Evolutionary conservation across 2,888 invertebrate genomes (phyloP), one percentile per base, ranked within the genome.

Genomic region (Ferdinandea cuprea): DNA sequence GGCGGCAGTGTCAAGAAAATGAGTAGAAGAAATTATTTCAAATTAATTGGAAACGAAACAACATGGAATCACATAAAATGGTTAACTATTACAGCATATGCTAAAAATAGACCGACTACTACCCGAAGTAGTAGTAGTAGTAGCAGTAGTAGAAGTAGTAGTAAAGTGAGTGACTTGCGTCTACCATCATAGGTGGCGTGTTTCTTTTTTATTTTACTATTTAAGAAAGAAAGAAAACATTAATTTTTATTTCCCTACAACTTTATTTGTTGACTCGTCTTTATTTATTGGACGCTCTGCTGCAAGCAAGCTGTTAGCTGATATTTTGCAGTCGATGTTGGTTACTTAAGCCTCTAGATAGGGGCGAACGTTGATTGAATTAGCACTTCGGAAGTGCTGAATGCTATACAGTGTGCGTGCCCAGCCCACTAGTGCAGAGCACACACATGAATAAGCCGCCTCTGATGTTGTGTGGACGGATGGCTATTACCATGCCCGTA

Each of bases 31-130:
- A 65, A 52, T 50, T 54, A n/a, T n/a, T 44, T 56, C 48, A 73
- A 66, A 61, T 69, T 46, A 68, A 69, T 59, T 76, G 52, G 30
- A 61, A 76, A 71, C 9, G 1, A 52, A 66, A 66, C 50, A 35
- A 61, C n/a, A 61, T 28, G 48, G 17, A 61, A 74, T 42, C 61
- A 48, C 56, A 68, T 68, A 63, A 74, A 79, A 69, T n/a, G 56
- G 69, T 74, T 80, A 69, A 79, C 72, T 79, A 79, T 79, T 80
- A 80, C 74, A 80, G 59, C 80, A 80, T 74, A 74, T 32, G 40
- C 74, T 80, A 80, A 65, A 74, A 69, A 69, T 80, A 80, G 80
- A 74, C 35, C 11, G 42, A 25, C 52, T 63, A 63, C 56, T 48
- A 59, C 17, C 52, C 44, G 59, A 59, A 40, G 59, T 65, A 19